A percentile compares a stretch with the other conserved stretches of the same genome.
phyloP scores from a whole-genome alignment of 2,113 vertebrate species.

The Anguilla rostrata region DNA sequence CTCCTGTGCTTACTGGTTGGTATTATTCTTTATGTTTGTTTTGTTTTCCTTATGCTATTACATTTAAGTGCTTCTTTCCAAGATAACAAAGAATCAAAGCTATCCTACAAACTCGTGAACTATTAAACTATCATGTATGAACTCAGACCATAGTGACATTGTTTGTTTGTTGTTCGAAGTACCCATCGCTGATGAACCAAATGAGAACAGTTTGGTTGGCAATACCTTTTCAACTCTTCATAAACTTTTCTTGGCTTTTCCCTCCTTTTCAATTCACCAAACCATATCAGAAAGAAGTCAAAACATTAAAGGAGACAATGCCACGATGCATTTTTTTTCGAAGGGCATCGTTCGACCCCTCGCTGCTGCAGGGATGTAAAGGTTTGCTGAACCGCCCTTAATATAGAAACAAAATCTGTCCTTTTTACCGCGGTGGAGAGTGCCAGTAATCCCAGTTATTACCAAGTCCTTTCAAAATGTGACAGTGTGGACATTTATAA shows the following conservation, averaged over 20 bases:
- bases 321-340: conserved; percentile 49
- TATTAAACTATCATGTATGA: background rate
- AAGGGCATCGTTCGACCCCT: conserved; percentile 45
- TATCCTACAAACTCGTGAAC: background rate
- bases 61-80: background rate
- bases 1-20: no score
- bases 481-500: conserved; percentile 41
- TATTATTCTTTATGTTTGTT: background rate
- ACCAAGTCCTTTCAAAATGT: conserved; percentile 36
- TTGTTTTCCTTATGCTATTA: background rate
- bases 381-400: conserved; percentile 35
- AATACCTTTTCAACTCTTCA: conserved; percentile 19
- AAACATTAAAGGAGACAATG: conserved; percentile 50
- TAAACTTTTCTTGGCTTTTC: conserved; percentile 11
- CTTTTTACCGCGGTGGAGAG: conserved; percentile 27
- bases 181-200: background rate
- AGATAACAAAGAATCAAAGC: background rate
- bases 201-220: conserved; percentile 15
- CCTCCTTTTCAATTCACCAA: conserved; percentile 23
- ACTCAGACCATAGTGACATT: background rate
- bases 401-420: conserved; percentile 47
- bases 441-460: conserved; percentile 42
- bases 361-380: conserved; percentile 23
- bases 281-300: conserved; percentile 33
- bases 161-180: background rate